Evolutionary conservation across 1,140 invertebrate species (phyloP), one percentile per base, ranked within the genome.

Genomic region (Centruroides sculpturatus): DNA sequence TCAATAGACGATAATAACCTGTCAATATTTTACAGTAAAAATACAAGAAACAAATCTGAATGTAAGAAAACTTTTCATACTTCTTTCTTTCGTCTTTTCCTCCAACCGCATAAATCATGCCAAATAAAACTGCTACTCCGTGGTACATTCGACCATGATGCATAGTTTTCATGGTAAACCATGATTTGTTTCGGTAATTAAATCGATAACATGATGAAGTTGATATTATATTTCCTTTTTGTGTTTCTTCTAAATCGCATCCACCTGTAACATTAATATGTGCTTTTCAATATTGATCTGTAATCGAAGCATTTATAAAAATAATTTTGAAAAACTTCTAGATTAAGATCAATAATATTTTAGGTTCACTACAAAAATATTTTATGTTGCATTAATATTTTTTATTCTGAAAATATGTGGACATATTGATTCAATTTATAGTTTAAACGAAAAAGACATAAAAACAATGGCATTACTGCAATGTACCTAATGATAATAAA

Each of bases 61-160:
- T 56, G 47, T 5, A 35, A 41, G 8, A 41, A 41, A 8, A 41
- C 8, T 13, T 23, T 3, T 46, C 51, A 55, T 55, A 58, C 61
- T 7, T 36, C 12, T 59, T 51, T 5, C 36, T 55, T 4, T 63
- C 57, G 35, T 59, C 55, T 36, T 63, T 59, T 12, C 62, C 62
- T n/a, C 62, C 62, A 36, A 63, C 58, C 1, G 56, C 58, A 11
- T 63, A 63, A 23, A 63, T 59, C n/a, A 56, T 59, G 3, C 56
- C 62, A 8, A 41, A 23, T n/a, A 63, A 35, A 3, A 35, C 54
- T 3, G 47, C 57, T 5, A 35, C 55, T 4, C 47, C 54, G 35
- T 63, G 62, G 50, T 63, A 59, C 48, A 63, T 54, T 1, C 62
- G 57, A 9, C 23, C 4, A 13, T 63, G 48, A 1, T 35, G 35